Base-by-base conservation (phyloP, 2,113 vertebrate genomes). In the Progne subis region DNA sequence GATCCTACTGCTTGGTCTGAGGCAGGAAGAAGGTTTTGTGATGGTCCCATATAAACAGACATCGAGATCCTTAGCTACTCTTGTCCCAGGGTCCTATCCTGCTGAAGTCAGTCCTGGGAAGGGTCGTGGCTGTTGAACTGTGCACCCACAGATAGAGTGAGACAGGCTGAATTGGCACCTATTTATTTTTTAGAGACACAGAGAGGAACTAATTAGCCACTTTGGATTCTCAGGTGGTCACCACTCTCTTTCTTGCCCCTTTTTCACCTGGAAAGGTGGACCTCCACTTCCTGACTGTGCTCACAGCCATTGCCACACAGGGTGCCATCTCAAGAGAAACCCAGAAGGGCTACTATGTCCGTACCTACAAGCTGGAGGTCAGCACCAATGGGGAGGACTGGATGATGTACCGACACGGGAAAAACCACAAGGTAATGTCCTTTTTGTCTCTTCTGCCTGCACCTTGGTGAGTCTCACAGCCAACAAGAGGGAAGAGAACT, bases 301-400 rank as follows among this genome's bases (percentile, higher is more conserved):
- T 99, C 34, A 99, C 99, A 4, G 99, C 99, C 70, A 99, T 99
- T 41, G 98, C 99, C 41, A 99, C 99, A 0, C 99, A 99, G 94
- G 99, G 99, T 8, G 99, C 99, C 34, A 94, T 99, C 94, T 99
- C 99, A 8, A 98, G 99, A 92, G 99, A 99, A 95, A 99, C 99
- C 0, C 98, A 98, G 95, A 99, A 98, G 75, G 98, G 98, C 55
- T 99, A 99, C 96, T 99, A 98, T 19, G 98, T 99, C 93, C 99
- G 98, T 79, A 98, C 98, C 43, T 99, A 99, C 96, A 99, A 99
- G 93, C 97, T 99, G 97, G 99, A 99, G 96, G 98, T 99, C 98
- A 99, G 99, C 98, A 99, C 99, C 60, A 99, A 99, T 2, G 99
- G 99, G 2, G 99, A 99, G 86, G 99, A 99, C 98, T 99, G 99